Evolutionary conservation across 2,797 vertebrate species (phyloP), one percentile per base, ranked within the genome.

Genomic region (Botia kubotai): DNA sequence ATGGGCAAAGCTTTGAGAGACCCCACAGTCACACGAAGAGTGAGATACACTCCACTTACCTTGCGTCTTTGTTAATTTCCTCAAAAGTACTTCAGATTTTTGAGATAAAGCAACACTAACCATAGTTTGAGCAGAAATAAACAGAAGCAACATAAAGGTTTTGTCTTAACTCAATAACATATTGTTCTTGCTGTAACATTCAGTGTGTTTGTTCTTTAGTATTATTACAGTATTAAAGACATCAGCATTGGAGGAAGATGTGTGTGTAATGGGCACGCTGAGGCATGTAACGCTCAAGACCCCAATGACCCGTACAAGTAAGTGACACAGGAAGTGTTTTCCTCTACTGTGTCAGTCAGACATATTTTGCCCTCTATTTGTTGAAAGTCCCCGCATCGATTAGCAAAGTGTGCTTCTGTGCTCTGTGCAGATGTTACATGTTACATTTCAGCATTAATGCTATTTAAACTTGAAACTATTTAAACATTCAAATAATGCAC

Each of bases 1-100:
- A 99, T 98, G 98, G 97, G 97, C 84, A 99, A 98, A 86, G 96
- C 97, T 0, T 93, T 98, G 60, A 90, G 96, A 1, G 97, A 99
- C 90, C 97, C 98, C 46, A 99, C 98, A 0, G 97, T 99, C 86
- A 99, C 97, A 2, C 95, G 97, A 81, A 91, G 98, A 95, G 98
- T 99, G 81, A 93, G 94, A 67, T 17, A 10, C 1, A 4, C 10
- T 23, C 29, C 60, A 29, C 23, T 29, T 62, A 29, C 43, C 43
- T 46, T 46, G 8, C 2, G 7, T 46, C 43, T 46, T 46, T 46
- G 43, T 46, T 46, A 46, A 46, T 46, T 46, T 46, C 2, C 8
- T 46, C 43, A 46, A 11, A 46, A 46, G 43, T 46, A 46, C 43
- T 8, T 10, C 43, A 11, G 39, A 8, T 43, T 43, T 43, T 43